These are phyloP conservation scores for Candoia aspera DNA, from an alignment of 2,113 vertebrate genomes.

Conservation along the genomic window DNA sequence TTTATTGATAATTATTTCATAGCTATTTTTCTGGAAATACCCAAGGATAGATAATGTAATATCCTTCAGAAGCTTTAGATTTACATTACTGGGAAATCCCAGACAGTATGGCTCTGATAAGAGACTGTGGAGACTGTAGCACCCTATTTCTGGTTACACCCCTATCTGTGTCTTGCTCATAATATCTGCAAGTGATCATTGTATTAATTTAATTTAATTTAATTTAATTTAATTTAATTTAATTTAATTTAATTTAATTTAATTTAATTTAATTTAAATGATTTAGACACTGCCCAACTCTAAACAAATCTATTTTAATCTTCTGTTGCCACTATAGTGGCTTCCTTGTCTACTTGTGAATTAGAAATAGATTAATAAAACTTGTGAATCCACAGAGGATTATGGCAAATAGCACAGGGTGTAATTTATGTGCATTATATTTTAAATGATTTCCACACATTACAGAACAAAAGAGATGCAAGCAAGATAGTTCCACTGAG, in stretches of 20 bases:
- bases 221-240: not conserved
- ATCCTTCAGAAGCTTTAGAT: not conserved
- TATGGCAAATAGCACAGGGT: not conserved
- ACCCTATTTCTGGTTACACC: not conserved
- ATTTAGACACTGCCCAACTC: not conserved
- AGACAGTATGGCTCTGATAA: not conserved
- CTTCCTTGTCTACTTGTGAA: not conserved
- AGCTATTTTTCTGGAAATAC: not conserved
- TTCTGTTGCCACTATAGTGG: not conserved
- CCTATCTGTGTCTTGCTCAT: not conserved
- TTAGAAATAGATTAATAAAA: not conserved
- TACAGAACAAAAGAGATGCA: not conserved
- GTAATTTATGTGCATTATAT: not conserved
- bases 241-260: not conserved
- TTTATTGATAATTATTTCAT: not conserved
- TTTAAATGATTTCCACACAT: not conserved
- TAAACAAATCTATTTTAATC: not conserved
- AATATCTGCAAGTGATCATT: not conserved
- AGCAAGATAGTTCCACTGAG: not conserved
- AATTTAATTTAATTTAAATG: not conserved
- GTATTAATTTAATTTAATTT: not conserved
- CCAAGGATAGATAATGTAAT: not conserved
- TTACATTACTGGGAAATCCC: not conserved
- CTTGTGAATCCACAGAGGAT: not conserved
- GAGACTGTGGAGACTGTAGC: not conserved